Base-by-base conservation (phyloP, 1,140 invertebrate genomes). In the Drosophila takahashii region DNA sequence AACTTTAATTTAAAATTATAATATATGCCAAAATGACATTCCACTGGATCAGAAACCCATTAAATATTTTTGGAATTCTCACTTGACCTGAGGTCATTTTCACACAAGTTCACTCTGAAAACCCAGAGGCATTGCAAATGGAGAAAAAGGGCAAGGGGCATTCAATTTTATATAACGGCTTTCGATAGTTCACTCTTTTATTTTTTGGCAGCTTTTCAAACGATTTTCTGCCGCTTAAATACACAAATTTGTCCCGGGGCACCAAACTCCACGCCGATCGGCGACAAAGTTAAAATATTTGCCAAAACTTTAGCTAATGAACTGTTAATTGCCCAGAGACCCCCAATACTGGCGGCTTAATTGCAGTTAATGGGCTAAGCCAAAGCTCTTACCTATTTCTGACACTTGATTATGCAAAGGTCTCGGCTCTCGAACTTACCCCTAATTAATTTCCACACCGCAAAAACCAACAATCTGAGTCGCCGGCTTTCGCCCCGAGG, bases 341-440 rank as follows among this genome's bases (percentile, higher is more conserved):
- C 66, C 27, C 27, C 32, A 26, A 48, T 41, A 18, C 34, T 56
- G n/a, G 22, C 39, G 29, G 48, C 66, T 83, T 87, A 87, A 87
- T 87, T 79, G 79, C 69, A 36, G 78, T 71, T 87, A 87, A 87
- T 87, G 72, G 72, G 57, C 27, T n/a, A 47, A 64, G 72, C 60
- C 22, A 8, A 41, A 64, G 72, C 60, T 75, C 39, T 69, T 67
- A 60, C 75, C 75, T 81, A 57, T 81, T 81, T 85, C 62, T 78
- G 60, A 59, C 78, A 78, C 78, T 86, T 77, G 83, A 87, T 86
- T 86, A 87, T 87, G 83, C 83, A 87, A 86, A 87, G 83, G 77
- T 79, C 84, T 66, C 48, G 2, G 45, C 32, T 48, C 42, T 47
- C 54, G 65, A 52, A 37, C 60, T 41, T 48, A 47, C 34, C 44